Conservation (phyloP, 1,140 invertebrate genomes). For the Drosophila elegans region DNA sequence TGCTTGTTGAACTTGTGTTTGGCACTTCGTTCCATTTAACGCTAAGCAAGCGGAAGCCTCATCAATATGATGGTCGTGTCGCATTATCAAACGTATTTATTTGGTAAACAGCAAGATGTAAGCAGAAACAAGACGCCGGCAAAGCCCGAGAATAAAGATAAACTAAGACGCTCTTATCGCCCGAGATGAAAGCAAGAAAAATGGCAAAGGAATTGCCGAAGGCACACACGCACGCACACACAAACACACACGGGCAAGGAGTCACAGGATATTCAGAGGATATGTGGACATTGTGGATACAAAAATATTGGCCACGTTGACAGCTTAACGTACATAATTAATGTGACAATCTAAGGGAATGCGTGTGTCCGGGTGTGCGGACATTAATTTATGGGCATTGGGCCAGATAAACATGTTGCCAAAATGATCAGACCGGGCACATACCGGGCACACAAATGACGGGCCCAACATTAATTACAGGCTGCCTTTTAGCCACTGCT, state of each 20-base stretch:
- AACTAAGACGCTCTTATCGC: conserved; percentile 70
- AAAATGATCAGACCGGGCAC: conserved; percentile 52
- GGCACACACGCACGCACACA: conserved; percentile 14
- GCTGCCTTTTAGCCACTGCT: conserved; percentile 34
- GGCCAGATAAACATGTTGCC: conserved; percentile 80
- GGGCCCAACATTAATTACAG: conserved; percentile 68
- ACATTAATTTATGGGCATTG: conserved; percentile 66
- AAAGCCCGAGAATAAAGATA: conserved; percentile 57
- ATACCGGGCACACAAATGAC: conserved; percentile 33
- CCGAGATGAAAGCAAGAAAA: conserved; percentile 65
- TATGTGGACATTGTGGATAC: conserved; percentile 49
- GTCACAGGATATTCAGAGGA: conserved; percentile 6
- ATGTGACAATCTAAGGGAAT: conserved; percentile 76
- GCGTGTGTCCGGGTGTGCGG: conserved; percentile 34
- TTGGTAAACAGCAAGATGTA: conserved; percentile 58
- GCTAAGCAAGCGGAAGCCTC: conserved; percentile 35
- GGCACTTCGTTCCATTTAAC: conserved; percentile 62
- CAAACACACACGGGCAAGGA: background rate
- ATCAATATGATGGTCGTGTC: conserved; percentile 69
- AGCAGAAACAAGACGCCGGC: conserved; percentile 19
- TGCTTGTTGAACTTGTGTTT: conserved; percentile 50
- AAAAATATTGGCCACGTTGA: conserved; percentile 76
- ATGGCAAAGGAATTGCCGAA: conserved; percentile 44
- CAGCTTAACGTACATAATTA: conserved; percentile 81
- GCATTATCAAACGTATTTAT: conserved; percentile 77